Conservation (phyloP, 2,797 vertebrate genomes). For the Amazonetta brasiliensis region DNA sequence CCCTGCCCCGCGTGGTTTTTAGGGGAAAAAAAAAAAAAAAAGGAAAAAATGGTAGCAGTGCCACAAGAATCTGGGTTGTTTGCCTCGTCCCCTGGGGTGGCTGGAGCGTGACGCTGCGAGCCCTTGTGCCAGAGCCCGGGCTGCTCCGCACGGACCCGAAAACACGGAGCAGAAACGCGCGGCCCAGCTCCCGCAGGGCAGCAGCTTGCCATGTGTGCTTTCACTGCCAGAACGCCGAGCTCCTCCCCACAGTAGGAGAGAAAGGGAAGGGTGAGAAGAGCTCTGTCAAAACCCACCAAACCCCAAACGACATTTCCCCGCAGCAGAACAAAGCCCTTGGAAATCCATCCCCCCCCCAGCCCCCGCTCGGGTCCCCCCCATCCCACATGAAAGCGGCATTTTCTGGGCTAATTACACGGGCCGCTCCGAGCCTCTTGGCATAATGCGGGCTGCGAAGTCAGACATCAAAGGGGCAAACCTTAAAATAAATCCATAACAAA, state of each 20-base stretch:
- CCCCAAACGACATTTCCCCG: background rate
- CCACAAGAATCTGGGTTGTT: background rate
- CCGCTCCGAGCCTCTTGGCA: slow-evolving; percentile 24
- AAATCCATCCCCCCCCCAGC: background rate
- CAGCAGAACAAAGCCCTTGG: slow-evolving; percentile 22
- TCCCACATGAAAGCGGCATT: background rate
- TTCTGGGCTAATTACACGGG: slow-evolving; percentile 10
- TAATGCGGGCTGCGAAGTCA: background rate
- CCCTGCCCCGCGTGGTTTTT: background rate
- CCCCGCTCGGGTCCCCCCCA: background rate
- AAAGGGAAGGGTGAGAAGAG: background rate
- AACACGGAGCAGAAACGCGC: background rate
- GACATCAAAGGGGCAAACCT: slow-evolving; percentile 53
- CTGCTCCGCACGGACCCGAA: background rate
- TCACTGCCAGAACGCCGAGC: background rate
- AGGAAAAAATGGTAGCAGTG: background rate
- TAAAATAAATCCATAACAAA: background rate
- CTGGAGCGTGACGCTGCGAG: background rate
- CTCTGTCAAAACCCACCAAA: background rate
- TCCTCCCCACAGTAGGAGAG: background rate
- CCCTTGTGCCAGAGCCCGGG: background rate
- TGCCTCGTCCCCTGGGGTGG: background rate
- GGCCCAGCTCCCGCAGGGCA: accelerated
- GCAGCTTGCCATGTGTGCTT: background rate
- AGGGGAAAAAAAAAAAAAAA: background rate